Conservation (phyloP, 2,888 invertebrate species). For the Epiblema foenella region DNA sequence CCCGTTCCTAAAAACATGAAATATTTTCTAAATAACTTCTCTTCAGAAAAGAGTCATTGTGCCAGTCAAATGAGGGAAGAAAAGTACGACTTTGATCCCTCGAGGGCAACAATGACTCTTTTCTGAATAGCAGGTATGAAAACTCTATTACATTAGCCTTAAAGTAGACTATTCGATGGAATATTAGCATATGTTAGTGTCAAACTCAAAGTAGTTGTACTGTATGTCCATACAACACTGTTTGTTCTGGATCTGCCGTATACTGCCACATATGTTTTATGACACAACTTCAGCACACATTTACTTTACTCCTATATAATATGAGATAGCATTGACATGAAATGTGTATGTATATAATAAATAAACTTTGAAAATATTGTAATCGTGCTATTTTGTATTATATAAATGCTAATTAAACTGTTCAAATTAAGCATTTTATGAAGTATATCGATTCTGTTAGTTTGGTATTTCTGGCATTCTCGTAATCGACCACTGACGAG, state of each 20-base stretch:
- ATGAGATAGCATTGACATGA: slow-evolving; percentile 38
- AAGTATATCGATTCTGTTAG: slow-evolving; percentile 13
- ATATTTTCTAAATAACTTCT: no score
- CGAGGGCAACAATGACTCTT: no score
- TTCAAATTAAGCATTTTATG: slow-evolving; percentile 30
- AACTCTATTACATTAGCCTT: no score
- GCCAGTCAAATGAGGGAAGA: no score
- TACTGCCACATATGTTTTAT: slow-evolving; percentile 38
- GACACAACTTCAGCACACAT: slow-evolving; percentile 36
- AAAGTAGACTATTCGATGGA: no score
- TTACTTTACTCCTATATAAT: slow-evolving; percentile 33
- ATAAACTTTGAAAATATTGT: slow-evolving; percentile 25
- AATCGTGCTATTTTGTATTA: slow-evolving; percentile 44
- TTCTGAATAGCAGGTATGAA: no score
- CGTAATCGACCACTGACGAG: slow-evolving; percentile 11
- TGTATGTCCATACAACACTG: neutral
- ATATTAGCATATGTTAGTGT: no score
- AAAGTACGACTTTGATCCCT: no score
- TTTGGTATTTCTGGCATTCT: slow-evolving; percentile 23
- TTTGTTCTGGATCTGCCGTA: slow-evolving; percentile 14
- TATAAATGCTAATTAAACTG: slow-evolving; percentile 32
- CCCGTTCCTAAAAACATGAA: no score
- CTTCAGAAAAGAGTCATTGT: no score
- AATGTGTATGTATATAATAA: slow-evolving; percentile 42
- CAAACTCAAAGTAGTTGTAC: no score